phyloP scores from a whole-genome alignment of 2,113 vertebrate genomes.

The Callaeas wilsoni region DNA sequence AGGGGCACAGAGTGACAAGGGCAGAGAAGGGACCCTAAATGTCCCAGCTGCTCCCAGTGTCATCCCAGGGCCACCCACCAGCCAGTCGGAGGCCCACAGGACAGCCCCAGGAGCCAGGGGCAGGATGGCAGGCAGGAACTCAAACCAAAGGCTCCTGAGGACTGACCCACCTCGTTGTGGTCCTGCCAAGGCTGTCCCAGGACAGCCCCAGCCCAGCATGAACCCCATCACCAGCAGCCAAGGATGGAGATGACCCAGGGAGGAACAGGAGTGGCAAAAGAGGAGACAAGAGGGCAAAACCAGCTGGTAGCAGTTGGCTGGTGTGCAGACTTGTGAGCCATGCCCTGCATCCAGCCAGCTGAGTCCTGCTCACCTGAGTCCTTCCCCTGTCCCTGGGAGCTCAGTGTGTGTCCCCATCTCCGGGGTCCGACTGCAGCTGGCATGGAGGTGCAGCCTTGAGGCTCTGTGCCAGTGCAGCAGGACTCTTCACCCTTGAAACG shows the following conservation, averaged over 20 bases:
- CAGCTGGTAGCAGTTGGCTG: not conserved
- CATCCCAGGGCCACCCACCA: not conserved
- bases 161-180: fast-evolving
- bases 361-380: not conserved
- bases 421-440: not conserved
- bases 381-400: not conserved
- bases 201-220: not conserved
- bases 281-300: not conserved
- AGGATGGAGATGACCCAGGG: not conserved
- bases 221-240: not conserved
- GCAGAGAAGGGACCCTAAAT: not conserved
- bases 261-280: not conserved
- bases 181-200: not conserved
- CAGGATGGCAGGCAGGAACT: not conserved
- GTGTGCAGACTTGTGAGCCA: not conserved
- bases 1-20: not conserved
- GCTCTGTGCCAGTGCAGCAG: not conserved
- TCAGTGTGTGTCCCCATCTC: no score
- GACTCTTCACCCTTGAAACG: not conserved
- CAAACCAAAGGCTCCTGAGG: not conserved
- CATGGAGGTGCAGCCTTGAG: not conserved
- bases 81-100: not conserved
- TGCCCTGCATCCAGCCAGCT: not conserved
- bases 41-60: not conserved
- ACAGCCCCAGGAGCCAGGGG: not conserved